These are phyloP conservation scores for Diprion similis DNA, from an alignment of 1,140 invertebrate genomes.

Conservation along the genomic window DNA sequence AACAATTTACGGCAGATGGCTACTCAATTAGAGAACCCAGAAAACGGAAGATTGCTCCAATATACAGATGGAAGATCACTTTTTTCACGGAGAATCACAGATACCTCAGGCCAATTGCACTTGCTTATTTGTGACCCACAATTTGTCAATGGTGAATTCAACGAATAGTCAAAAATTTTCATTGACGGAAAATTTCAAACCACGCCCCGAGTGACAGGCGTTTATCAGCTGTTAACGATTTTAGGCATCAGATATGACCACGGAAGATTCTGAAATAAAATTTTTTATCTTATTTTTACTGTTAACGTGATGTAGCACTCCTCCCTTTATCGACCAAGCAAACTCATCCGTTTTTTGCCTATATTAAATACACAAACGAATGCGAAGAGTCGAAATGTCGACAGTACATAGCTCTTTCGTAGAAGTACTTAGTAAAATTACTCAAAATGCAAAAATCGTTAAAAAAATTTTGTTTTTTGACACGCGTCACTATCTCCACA, in stretches of 20 bases:
- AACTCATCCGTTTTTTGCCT: too few species aligned
- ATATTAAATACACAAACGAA: too few species aligned
- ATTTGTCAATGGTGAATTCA: background rate
- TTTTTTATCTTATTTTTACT: too few species aligned
- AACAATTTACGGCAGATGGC: constrained; percentile 15
- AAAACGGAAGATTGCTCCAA: constrained; percentile 1
- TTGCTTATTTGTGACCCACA: background rate
- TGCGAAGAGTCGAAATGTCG: too few species aligned
- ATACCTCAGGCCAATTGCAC: background rate
- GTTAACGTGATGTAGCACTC: too few species aligned
- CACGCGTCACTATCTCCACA: too few species aligned
- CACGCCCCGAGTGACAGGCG: background rate
- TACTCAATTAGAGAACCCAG: constrained; percentile 5
- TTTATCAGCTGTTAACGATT: background rate
- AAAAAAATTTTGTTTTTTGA: too few species aligned
- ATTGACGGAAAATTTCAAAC: background rate
- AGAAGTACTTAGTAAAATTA: too few species aligned
- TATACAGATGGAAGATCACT: constrained; percentile 5
- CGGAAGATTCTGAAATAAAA: background rate
- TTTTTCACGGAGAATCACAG: constrained; percentile 6
- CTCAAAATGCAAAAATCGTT: too few species aligned
- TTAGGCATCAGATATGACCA: background rate
- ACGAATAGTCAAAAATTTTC: background rate
- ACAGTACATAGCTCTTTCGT: too few species aligned
- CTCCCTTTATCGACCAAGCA: too few species aligned